These are phyloP conservation scores for Nasonia longicornis DNA, from an alignment of 1,140 invertebrate species.

Conservation along the genomic window DNA sequence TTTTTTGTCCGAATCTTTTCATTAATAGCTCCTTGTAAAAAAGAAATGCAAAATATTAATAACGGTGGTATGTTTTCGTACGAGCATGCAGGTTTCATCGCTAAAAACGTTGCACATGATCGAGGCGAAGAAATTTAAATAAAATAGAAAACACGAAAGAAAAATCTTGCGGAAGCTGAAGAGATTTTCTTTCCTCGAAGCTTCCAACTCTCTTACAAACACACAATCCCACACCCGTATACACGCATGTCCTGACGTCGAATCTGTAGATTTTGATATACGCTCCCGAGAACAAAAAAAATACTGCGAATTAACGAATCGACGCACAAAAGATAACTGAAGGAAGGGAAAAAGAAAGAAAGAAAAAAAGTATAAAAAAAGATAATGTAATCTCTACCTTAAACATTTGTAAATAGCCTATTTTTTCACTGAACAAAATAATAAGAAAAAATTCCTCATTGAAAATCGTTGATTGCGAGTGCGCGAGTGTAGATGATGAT, in stretches of 20 bases:
- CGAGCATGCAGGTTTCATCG: background rate
- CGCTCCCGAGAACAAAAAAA: constrained; percentile 34
- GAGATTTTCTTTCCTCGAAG: constrained; percentile 27
- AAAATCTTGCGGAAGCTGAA: background rate
- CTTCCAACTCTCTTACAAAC: constrained; percentile 6
- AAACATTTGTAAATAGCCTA: constrained; percentile 67
- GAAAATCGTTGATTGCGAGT: constrained; percentile 40
- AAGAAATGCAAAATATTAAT: background rate
- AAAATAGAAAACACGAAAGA: constrained; percentile 14
- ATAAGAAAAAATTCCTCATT: constrained; percentile 40
- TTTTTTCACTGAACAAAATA: constrained; percentile 64
- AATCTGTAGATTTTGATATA: constrained; percentile 45
- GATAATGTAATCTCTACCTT: constrained; percentile 47
- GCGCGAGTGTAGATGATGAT: constrained; percentile 1
- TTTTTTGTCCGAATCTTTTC: background rate
- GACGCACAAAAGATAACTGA: constrained; percentile 64
- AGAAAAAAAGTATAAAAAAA: constrained; percentile 14
- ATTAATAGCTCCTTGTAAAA: too few relatives aligned
- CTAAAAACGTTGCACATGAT: background rate
- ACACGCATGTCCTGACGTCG: background rate
- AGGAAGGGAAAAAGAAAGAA: constrained; percentile 19
- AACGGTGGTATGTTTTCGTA: background rate
- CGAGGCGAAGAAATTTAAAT: background rate
- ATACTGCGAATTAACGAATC: constrained; percentile 51
- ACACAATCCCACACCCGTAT: constrained; percentile 1